These are phyloP conservation scores for Leptura quadrifasciata DNA, from an alignment of 2,888 invertebrate genomes.

Conservation along the genomic window DNA sequence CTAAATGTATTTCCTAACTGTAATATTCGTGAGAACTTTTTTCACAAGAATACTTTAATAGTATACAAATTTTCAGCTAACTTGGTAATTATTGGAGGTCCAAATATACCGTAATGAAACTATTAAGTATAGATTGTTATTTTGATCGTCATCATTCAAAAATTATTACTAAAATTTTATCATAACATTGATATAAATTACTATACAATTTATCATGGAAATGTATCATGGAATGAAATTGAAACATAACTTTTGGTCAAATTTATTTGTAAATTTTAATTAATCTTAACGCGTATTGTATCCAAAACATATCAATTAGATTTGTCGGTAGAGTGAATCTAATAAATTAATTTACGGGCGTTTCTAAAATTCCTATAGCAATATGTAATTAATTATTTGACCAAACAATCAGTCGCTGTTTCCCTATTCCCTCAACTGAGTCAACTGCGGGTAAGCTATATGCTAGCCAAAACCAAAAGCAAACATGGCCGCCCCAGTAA, in stretches of 20 bases:
- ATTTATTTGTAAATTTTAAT: constrained; percentile 29
- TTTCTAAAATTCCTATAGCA: constrained; percentile 33
- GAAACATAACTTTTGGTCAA: constrained; percentile 1
- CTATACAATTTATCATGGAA: neutral
- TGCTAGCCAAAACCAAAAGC: constrained; percentile 11
- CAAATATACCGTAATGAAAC: no score
- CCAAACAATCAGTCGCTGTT: constrained; percentile 32
- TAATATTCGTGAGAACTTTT: no score
- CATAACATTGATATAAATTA: neutral
- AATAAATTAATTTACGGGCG: constrained; percentile 37
- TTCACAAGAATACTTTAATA: no score
- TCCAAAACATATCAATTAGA: constrained; percentile 19
- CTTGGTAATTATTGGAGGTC: no score
- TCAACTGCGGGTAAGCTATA: constrained; percentile 18
- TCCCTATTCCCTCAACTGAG: constrained; percentile 14
- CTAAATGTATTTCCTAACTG: no score
- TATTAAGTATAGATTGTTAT: no score
- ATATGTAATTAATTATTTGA: constrained; percentile 40
- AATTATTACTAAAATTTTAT: neutral
- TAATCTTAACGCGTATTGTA: constrained; percentile 12
- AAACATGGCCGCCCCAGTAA: constrained; percentile 21
- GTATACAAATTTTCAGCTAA: no score
- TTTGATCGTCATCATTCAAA: neutral
- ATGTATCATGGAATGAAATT: neutral
- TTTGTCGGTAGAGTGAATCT: constrained; percentile 35